Percentiles rank a stretch among this genome's conserved stretches.
These are phyloP conservation scores for Acropora tenuis DNA, from an alignment of 64 coral and sea anemone genomes.

Conservation along the genomic window DNA sequence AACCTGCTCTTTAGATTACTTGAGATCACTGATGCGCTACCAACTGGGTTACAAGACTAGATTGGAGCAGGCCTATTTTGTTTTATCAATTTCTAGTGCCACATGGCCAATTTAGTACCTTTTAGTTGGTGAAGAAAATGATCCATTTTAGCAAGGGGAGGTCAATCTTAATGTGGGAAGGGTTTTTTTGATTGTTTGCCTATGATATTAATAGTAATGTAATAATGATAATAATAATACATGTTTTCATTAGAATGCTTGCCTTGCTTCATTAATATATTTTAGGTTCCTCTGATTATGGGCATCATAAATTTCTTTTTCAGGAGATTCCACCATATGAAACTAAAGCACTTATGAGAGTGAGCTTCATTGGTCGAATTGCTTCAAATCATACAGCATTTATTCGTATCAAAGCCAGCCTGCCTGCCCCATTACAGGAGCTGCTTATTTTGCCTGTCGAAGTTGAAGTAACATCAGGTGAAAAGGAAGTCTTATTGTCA, in stretches of 20 bases:
- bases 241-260: background rate
- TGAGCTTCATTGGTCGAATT: constrained; percentile 84
- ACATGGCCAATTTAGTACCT: too few species aligned
- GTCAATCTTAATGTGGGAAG: too few species aligned
- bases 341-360: constrained; percentile 96
- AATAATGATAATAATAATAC: too few species aligned
- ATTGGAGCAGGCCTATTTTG: too few species aligned
- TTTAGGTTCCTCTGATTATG: background rate
- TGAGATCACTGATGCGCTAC: too few species aligned
- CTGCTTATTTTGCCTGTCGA: constrained; percentile 98
- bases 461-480: constrained; percentile 88
- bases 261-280: background rate
- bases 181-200: too few species aligned
- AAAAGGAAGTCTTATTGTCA: background rate
- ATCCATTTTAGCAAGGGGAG: too few species aligned
- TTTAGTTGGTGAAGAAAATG: too few species aligned
- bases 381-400: constrained; percentile 97
- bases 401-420: constrained; percentile 94
- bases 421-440: constrained; percentile 71
- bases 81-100: too few species aligned
- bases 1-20: too few species aligned
- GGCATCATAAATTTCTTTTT: background rate
- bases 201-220: too few species aligned
- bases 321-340: constrained; percentile 98
- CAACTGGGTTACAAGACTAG: too few species aligned